Conservation (phyloP, 1,140 invertebrate species). For the Hycleus cichorii region DNA sequence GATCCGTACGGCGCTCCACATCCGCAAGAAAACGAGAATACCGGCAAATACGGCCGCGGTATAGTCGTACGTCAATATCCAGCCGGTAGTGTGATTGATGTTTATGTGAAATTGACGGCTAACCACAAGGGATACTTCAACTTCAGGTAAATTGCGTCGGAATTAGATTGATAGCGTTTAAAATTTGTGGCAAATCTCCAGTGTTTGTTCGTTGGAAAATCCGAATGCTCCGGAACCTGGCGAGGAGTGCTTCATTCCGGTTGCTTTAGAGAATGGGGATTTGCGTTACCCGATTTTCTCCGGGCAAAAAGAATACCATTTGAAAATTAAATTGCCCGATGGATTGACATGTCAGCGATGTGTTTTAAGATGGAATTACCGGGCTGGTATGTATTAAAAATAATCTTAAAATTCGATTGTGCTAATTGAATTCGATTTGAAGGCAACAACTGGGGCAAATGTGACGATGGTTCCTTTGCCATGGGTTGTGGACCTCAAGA, state of each 20-base stretch:
- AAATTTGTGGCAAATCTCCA: slow-evolving; percentile 1
- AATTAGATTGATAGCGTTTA: neutral
- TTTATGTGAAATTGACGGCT: slow-evolving; percentile 45
- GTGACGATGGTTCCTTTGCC: slow-evolving; percentile 55
- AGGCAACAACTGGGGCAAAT: slow-evolving; percentile 68
- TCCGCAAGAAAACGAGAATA: slow-evolving; percentile 56
- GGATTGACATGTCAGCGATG: slow-evolving; percentile 49
- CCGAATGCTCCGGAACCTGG: slow-evolving; percentile 22
- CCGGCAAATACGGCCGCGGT: slow-evolving; percentile 52
- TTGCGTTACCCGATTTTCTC: slow-evolving; percentile 18
- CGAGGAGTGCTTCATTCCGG: slow-evolving; percentile 21
- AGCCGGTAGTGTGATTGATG: slow-evolving; percentile 36
- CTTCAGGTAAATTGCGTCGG: slow-evolving; percentile 39
- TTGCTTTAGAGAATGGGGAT: slow-evolving; percentile 12
- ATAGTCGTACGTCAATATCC: slow-evolving; percentile 45
- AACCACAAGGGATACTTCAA: slow-evolving; percentile 50
- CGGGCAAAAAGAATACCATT: slow-evolving; percentile 29
- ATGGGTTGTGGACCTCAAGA: slow-evolving; percentile 77
- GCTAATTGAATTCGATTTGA: slow-evolving; percentile 3
- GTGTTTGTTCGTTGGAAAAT: slow-evolving; percentile 24
- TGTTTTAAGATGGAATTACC: slow-evolving; percentile 56
- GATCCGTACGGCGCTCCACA: slow-evolving; percentile 44
- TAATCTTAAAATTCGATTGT: neutral
- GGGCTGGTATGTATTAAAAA: slow-evolving; percentile 32
- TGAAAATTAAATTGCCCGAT: slow-evolving; percentile 38